These are phyloP conservation scores for Drosophila infuscata DNA, from an alignment of 2,888 invertebrate genomes.

Conservation along the genomic window DNA sequence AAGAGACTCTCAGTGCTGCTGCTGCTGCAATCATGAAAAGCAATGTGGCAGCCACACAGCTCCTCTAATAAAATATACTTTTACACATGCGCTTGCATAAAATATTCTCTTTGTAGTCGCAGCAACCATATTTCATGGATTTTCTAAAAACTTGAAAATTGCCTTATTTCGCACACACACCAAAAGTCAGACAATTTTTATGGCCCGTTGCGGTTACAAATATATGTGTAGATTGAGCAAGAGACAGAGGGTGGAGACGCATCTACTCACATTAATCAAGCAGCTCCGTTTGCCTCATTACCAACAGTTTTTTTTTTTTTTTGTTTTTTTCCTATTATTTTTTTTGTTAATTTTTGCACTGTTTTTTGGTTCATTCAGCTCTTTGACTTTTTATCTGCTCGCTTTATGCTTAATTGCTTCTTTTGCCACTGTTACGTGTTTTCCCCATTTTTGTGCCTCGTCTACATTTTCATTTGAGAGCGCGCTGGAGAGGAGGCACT, in stretches of 20 bases:
- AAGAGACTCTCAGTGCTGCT: constrained; percentile 27
- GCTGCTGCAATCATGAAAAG: constrained; percentile 16
- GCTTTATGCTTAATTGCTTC: constrained; percentile 71
- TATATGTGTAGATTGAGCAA: constrained; percentile 3
- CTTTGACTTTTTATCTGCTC: constrained; percentile 67
- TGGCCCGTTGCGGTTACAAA: constrained; percentile 51
- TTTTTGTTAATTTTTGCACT: constrained; percentile 36
- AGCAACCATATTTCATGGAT: constrained; percentile 67
- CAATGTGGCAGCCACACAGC: constrained; percentile 28
- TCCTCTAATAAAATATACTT: constrained; percentile 69
- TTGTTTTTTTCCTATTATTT: background rate
- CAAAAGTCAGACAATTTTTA: constrained; percentile 51
- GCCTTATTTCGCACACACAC: constrained; percentile 36
- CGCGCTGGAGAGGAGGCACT: constrained; percentile 32
- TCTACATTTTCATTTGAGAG: constrained; percentile 41
- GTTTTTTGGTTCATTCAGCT: constrained; percentile 28
- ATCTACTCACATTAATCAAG: constrained; percentile 61
- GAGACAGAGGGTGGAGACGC: background rate
- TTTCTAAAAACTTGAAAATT: constrained; percentile 65
- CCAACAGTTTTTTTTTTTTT: constrained; percentile 10
- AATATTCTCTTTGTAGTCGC: constrained; percentile 67
- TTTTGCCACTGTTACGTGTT: constrained; percentile 46
- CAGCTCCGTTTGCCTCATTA: constrained; percentile 52
- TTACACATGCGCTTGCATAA: constrained; percentile 63
- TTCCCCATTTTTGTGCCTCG: constrained; percentile 10